Evolutionary conservation across 2,888 invertebrate genomes (phyloP).

Genomic region (Sialis fuliginosa): DNA sequence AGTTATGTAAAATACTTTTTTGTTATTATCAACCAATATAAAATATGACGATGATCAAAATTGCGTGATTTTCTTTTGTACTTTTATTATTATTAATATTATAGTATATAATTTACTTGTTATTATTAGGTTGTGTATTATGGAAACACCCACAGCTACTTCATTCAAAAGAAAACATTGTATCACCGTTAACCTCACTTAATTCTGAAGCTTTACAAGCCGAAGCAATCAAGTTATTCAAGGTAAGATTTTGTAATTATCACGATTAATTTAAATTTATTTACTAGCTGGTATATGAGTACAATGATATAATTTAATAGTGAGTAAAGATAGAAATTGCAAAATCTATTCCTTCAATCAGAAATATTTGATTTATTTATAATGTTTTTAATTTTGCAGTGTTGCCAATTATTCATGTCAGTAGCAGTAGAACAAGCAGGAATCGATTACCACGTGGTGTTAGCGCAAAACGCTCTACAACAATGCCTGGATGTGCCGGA

Average conservation of each 20-base stretch:
- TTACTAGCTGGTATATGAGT: not conserved
- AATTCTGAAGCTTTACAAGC: slow-evolving; percentile 76
- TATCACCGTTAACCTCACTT: slow-evolving; percentile 77
- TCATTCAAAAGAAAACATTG: slow-evolving; percentile 80
- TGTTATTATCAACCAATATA: not conserved
- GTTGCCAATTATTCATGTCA: slow-evolving; percentile 89
- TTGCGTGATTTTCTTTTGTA: too few relatives aligned
- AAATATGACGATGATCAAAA: too few relatives aligned
- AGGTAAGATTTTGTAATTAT: slow-evolving; percentile 34
- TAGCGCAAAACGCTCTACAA: slow-evolving; percentile 90
- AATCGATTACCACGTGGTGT: slow-evolving; percentile 92
- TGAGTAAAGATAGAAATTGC: not conserved
- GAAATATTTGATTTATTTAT: not conserved
- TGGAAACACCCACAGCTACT: slow-evolving; percentile 87
- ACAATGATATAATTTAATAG: not conserved
- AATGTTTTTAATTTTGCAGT: slow-evolving; percentile 34
- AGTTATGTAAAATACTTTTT: not conserved
- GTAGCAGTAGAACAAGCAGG: slow-evolving; percentile 90
- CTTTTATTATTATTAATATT: not conserved
- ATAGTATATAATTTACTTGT: slow-evolving; percentile 3
- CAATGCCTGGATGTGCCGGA: slow-evolving; percentile 80
- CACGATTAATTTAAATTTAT: slow-evolving; percentile 1
- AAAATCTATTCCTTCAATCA: not conserved
- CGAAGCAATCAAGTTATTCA: slow-evolving; percentile 86
- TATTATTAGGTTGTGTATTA: slow-evolving; percentile 55